phyloP scores from a whole-genome alignment of 53 echinoderm and acorn worm genomes.

The Luidia sarsii region DNA sequence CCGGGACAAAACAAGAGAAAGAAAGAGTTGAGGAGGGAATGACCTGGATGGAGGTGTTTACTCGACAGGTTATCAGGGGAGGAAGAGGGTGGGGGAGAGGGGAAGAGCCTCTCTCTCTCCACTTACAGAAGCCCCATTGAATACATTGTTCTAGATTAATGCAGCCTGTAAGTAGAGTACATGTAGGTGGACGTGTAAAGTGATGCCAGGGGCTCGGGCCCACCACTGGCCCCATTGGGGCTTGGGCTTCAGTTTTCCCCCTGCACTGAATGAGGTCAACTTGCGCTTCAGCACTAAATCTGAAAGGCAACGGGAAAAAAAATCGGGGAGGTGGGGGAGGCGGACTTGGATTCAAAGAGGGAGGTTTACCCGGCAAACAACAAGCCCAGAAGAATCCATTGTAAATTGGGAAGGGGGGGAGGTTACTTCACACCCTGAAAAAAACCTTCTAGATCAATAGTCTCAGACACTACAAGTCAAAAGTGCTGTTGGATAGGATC shows the following conservation, averaged over 20 bases:
- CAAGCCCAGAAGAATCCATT: too few relatives aligned
- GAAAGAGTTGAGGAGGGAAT: neutral
- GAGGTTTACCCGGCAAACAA: too few relatives aligned
- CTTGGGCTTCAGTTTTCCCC: too few relatives aligned
- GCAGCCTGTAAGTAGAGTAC: neutral
- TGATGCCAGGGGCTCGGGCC: neutral
- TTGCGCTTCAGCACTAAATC: constrained; percentile 23
- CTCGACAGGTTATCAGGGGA: neutral
- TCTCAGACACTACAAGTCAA: too few relatives aligned
- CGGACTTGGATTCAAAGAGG: too few relatives aligned
- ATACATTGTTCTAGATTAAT: constrained; percentile 51
- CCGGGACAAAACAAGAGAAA: neutral
- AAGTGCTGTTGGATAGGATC: too few relatives aligned
- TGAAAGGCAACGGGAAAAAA: constrained; percentile 18
- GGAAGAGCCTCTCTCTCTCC: neutral
- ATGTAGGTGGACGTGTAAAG: constrained; percentile 16
- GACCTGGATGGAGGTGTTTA: neutral
- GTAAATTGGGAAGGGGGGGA: neutral
- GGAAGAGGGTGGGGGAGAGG: neutral
- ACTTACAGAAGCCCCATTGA: neutral
- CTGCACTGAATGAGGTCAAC: constrained; percentile 16
- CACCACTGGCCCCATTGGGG: constrained; percentile 17
- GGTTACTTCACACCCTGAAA: too few relatives aligned
- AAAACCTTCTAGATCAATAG: too few relatives aligned
- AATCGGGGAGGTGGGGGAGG: neutral